A percentile compares a stretch with the other conserved stretches of the same genome.
phyloP scores from a whole-genome alignment of 2,797 vertebrate genomes.

The Manis javanica region DNA sequence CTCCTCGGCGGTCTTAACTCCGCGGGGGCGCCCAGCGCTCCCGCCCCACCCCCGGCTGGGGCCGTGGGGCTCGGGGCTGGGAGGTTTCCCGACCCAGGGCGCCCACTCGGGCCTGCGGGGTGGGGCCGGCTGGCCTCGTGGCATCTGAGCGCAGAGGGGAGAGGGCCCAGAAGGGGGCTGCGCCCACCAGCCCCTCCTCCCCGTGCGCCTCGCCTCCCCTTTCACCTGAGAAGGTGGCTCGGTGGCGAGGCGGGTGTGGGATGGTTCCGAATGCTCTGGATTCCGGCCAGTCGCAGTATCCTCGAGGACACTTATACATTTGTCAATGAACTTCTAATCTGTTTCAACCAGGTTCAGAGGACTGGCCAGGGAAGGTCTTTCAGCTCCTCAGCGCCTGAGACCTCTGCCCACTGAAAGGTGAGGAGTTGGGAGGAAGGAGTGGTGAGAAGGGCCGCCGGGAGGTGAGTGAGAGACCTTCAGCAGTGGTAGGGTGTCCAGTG shows the following conservation, averaged over 20 bases:
- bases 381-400: background rate
- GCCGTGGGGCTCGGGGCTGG: background rate
- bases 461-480: conserved; percentile 57
- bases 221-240: background rate
- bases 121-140: background rate
- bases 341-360: conserved; percentile 53
- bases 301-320: background rate
- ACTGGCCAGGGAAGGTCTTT: conserved; percentile 18
- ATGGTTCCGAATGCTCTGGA: background rate
- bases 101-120: background rate
- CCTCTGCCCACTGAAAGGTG: background rate
- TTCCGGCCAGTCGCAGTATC: background rate
- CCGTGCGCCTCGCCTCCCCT: background rate
- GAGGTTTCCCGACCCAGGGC: background rate
- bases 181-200: background rate
- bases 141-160: background rate
- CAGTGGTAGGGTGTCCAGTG: background rate
- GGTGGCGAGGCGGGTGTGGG: background rate
- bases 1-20: background rate
- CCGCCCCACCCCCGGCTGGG: background rate
- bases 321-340: conserved; percentile 28
- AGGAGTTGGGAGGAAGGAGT: conserved; percentile 36
- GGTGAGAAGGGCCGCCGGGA: background rate
- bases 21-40: background rate
- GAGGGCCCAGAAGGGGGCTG: background rate